Evolutionary conservation across 2,888 invertebrate genomes (phyloP).

Genomic region (Alsophila aescularia): DNA sequence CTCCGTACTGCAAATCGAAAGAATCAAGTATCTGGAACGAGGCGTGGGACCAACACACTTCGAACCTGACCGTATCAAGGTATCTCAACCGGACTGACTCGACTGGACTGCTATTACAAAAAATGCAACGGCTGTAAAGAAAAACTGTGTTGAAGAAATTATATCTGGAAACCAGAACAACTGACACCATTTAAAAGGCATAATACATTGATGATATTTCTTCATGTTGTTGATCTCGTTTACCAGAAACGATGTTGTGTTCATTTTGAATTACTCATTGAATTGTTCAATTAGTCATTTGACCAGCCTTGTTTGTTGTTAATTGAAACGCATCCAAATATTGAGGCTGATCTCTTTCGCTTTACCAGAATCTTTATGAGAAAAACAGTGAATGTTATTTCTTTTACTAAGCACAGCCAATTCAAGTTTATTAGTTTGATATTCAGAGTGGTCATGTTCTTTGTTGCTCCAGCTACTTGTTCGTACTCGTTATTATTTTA

Average conservation of each 20-base stretch:
- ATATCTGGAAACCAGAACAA: slow-evolving; percentile 49
- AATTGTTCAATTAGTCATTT: slow-evolving; percentile 75
- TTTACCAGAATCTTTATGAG: slow-evolving; percentile 17
- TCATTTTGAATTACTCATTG: slow-evolving; percentile 77
- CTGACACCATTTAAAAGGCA: slow-evolving; percentile 25
- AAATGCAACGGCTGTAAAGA: slow-evolving; percentile 55
- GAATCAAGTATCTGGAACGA: slow-evolving; percentile 69
- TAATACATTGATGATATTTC: slow-evolving; percentile 36
- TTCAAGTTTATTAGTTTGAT: slow-evolving; percentile 21
- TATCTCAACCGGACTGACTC: slow-evolving; percentile 80
- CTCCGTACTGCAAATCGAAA: slow-evolving; percentile 55
- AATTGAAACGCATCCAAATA: slow-evolving; percentile 76
- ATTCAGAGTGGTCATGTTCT: slow-evolving; percentile 21
- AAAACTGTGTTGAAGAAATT: slow-evolving; percentile 62
- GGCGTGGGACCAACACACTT: slow-evolving; percentile 72
- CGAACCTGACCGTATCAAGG: slow-evolving; percentile 80
- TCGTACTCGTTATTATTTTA: slow-evolving; percentile 24
- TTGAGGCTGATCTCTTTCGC: slow-evolving; percentile 43
- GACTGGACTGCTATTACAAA: slow-evolving; percentile 65
- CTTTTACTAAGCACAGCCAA: slow-evolving; percentile 9
- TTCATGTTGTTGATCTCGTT: slow-evolving; percentile 44
- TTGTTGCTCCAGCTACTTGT: slow-evolving; percentile 20
- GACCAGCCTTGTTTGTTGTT: slow-evolving; percentile 64
- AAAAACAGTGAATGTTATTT: slow-evolving; percentile 29
- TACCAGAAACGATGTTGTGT: slow-evolving; percentile 61